phyloP scores from a whole-genome alignment of 2,888 invertebrate genomes.

The Heliconius sara region DNA sequence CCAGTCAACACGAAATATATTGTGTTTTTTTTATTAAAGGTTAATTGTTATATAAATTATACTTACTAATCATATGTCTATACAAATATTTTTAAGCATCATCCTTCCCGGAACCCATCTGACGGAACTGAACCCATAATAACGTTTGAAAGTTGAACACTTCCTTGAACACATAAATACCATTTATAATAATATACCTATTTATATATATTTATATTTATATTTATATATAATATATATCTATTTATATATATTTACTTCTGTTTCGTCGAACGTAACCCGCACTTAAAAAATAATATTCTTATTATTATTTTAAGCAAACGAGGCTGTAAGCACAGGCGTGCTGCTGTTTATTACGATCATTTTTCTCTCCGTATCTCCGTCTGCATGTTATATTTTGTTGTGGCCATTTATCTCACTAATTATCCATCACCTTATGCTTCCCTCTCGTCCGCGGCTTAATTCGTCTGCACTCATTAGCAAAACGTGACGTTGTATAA shows the following conservation, averaged over 20 bases:
- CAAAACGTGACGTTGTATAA: constrained; percentile 21
- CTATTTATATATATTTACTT: neutral
- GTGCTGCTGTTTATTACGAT: neutral
- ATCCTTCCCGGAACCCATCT: too few relatives aligned
- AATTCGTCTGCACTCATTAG: constrained; percentile 16
- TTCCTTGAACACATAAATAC: neutral
- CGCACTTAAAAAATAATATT: neutral
- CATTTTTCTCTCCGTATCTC: neutral
- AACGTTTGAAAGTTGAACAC: neutral
- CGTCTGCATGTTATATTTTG: constrained; percentile 2
- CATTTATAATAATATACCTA: neutral
- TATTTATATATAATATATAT: neutral
- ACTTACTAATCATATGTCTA: too few relatives aligned
- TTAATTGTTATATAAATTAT: too few relatives aligned
- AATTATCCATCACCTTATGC: constrained; percentile 31
- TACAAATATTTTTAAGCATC: too few relatives aligned
- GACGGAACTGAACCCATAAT: neutral
- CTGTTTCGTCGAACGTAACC: neutral
- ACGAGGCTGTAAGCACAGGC: neutral
- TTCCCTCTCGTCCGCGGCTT: constrained; percentile 17
- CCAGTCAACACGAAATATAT: too few relatives aligned
- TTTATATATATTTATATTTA: too few relatives aligned
- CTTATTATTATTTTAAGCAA: neutral
- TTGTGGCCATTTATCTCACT: constrained; percentile 31
- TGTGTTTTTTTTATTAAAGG: too few relatives aligned